These are phyloP conservation scores for Brenthis hecate DNA, from an alignment of 2,888 invertebrate genomes.

Conservation along the genomic window DNA sequence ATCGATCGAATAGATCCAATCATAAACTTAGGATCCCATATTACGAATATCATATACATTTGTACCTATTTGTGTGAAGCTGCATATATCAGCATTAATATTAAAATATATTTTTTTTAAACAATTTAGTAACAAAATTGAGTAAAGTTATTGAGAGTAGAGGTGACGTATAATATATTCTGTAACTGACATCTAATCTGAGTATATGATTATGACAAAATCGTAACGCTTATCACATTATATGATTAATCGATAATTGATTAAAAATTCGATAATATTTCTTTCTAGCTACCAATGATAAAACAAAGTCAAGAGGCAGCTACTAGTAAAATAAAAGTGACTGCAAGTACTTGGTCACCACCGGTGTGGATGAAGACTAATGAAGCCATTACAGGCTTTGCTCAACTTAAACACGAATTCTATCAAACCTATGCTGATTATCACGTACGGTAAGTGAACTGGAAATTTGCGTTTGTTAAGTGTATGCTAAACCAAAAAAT, in stretches of 20 bases:
- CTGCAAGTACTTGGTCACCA: slow-evolving; percentile 85
- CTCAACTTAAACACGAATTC: slow-evolving; percentile 78
- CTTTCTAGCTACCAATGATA: slow-evolving; percentile 79
- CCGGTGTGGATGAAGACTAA: slow-evolving; percentile 88
- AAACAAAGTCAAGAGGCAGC: slow-evolving; percentile 65
- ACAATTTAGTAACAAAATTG: neutral
- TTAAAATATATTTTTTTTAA: too few species aligned
- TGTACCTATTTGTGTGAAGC: too few species aligned
- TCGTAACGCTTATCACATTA: too few species aligned
- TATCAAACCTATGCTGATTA: slow-evolving; percentile 93
- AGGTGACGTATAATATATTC: too few species aligned
- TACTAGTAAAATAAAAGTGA: slow-evolving; percentile 71
- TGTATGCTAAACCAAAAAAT: neutral
- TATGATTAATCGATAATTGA: neutral
- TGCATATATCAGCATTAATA: too few species aligned
- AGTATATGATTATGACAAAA: too few species aligned
- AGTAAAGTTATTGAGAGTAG: neutral
- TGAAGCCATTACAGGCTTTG: slow-evolving; percentile 81
- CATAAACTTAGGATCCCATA: too few species aligned
- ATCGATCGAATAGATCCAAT: too few species aligned
- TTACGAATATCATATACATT: too few species aligned
- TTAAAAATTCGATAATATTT: neutral
- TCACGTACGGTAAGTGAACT: slow-evolving; percentile 82
- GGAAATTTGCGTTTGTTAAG: neutral
- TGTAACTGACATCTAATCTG: too few species aligned